Evolutionary conservation across 1,140 invertebrate species (phyloP).

Genomic region (Brachionus asplanchnoidis): DNA sequence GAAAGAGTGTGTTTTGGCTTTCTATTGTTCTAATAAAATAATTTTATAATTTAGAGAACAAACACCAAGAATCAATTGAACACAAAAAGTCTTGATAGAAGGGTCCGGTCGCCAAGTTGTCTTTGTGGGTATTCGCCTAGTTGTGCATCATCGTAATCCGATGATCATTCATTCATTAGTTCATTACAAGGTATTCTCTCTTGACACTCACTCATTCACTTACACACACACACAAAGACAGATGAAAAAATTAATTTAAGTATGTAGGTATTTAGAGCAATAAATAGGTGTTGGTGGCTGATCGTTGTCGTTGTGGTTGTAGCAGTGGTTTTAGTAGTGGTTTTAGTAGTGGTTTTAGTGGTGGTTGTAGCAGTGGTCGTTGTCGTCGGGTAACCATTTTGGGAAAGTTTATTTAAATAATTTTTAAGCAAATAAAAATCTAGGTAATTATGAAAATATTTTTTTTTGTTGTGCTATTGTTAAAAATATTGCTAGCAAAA

Average conservation of each 20-base stretch:
- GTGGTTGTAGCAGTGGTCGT: neutral
- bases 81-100: neutral
- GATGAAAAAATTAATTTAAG: neutral
- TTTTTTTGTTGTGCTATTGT: neutral
- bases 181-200: neutral
- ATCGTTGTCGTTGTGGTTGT: neutral
- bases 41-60: conserved; percentile 25
- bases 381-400: neutral
- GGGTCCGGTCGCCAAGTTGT: neutral
- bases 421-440: neutral
- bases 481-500: neutral
- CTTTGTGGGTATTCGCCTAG: neutral
- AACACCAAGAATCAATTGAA: neutral
- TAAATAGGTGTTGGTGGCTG: neutral
- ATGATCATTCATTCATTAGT: neutral
- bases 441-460: neutral
- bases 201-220: neutral
- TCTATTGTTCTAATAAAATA: conserved; percentile 4
- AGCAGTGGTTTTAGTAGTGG: no score
- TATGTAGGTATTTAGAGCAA: neutral
- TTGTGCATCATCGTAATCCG: neutral
- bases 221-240: neutral
- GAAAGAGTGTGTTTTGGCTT: neutral
- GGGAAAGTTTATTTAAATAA: conserved; percentile 30
- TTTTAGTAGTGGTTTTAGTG: neutral